phyloP scores from a whole-genome alignment of 2,797 vertebrate genomes.

The Peromyscus aztecus region DNA sequence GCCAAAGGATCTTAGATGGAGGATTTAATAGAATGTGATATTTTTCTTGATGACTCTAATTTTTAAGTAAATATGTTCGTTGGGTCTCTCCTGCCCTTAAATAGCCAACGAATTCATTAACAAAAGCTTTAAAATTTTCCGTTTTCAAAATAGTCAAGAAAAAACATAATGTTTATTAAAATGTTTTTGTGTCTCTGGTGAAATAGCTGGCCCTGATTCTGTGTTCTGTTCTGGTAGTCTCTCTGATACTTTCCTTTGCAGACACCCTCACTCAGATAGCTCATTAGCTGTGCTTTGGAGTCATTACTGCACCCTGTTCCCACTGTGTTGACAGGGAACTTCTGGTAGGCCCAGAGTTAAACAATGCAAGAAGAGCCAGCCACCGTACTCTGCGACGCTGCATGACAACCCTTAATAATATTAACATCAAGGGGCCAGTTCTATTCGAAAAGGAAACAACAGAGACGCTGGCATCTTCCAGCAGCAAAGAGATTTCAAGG shows the following conservation, averaged over 20 bases:
- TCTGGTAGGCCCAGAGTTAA: not conserved
- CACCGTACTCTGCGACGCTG: not conserved
- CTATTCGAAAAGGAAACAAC: not conserved
- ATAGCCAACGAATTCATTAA: not conserved
- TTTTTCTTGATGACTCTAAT: not conserved
- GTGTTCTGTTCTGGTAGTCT: not conserved
- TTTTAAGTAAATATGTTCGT: constrained; percentile 20
- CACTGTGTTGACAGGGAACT: constrained; percentile 25
- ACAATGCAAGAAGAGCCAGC: not conserved
- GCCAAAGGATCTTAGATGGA: constrained; percentile 14
- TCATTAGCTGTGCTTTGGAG: not conserved
- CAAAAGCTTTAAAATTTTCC: not conserved
- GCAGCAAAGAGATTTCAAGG: not conserved
- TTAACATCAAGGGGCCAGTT: not conserved
- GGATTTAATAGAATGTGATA: not conserved
- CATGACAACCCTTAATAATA: not conserved
- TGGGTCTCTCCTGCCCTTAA: not conserved
- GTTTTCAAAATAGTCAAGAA: constrained; percentile 3
- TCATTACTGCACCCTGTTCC: not conserved
- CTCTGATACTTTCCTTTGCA: not conserved
- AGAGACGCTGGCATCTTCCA: constrained; percentile 7
- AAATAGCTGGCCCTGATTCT: not conserved
- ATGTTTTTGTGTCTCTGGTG: not conserved
- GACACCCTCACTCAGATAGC: not conserved
- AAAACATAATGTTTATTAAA: not conserved